phyloP scores from a whole-genome alignment of 1,140 invertebrate species.

The Neoseiulus cucumeris region DNA sequence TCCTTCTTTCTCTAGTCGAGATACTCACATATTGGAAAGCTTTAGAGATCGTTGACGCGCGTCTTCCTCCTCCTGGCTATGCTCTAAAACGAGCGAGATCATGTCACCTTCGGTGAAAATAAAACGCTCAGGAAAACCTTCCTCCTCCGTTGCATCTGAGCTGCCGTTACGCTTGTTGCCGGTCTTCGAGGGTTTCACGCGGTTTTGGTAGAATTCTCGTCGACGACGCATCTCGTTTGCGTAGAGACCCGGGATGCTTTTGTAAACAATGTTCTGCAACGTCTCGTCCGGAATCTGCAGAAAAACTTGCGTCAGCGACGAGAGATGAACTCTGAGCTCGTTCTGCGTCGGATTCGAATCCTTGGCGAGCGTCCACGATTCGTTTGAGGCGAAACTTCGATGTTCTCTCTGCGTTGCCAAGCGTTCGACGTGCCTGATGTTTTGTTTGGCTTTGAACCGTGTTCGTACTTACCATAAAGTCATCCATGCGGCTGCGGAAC shows the following conservation, averaged over 20 bases:
- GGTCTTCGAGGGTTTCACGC: background rate
- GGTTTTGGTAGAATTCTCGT: slow-evolving; percentile 25
- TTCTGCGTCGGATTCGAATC: too few species aligned
- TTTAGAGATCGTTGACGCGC: too few species aligned
- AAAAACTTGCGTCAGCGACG: background rate
- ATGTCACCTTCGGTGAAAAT: slow-evolving; percentile 3
- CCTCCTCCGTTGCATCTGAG: background rate
- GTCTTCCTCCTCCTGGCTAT: background rate
- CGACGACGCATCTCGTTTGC: slow-evolving; percentile 32
- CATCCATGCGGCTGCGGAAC: slow-evolving; percentile 3
- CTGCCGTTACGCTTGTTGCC: too few species aligned
- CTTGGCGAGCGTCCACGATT: background rate
- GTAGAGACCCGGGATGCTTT: slow-evolving; percentile 31
- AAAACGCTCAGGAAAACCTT: background rate
- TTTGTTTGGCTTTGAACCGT: too few species aligned
- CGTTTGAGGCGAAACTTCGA: too few species aligned
- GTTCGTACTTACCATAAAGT: background rate
- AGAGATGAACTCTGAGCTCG: background rate
- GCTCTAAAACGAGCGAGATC: slow-evolving; percentile 8
- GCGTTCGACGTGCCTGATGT: slow-evolving; percentile 28
- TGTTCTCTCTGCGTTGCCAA: slow-evolving; percentile 29
- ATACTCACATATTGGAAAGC: too few species aligned
- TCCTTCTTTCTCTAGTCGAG: too few species aligned
- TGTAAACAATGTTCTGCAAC: slow-evolving; percentile 33
- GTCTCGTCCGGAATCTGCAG: slow-evolving; percentile 25